Base-by-base conservation (phyloP, 2,113 vertebrate species). In the Octodon degus region DNA sequence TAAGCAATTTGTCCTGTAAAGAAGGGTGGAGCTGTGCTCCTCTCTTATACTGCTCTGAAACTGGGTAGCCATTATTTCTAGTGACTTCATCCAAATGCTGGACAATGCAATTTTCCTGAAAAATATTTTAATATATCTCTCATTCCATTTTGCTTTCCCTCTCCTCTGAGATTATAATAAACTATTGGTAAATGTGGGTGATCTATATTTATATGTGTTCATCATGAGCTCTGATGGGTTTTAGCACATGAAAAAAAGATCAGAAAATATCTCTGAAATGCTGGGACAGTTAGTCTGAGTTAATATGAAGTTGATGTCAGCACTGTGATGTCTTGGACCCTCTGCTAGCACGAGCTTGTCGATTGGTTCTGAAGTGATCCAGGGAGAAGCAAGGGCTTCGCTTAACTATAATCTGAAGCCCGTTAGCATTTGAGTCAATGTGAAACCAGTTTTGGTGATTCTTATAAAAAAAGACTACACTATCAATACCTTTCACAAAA, bases 401-500 rank as follows among this genome's bases (percentile, higher is more conserved):
- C 3, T n/a, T 37, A 67, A 55, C 27, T 91, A 25, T 72, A 67
- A 83, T 63, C 22, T 67, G n/a, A 27, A 37, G 60, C 37, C 72
- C 20, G 62, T 83, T 3, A 55, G 37, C 14, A 80, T 80, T 87
- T 74, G 58, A 89, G 50, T 12, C 50, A 79, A 24, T 17, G 50
- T 50, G 60, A 70, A 50, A 86, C 81, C 70, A 83, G 96, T 91
- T 96, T 96, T 86, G 70, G 88, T 82, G 94, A 97, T 93, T 97
- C 94, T 98, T 95, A 95, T 83, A 84, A 94, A 97, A 97, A 95
- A 96, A 93, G 91, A 68, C 43, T 65, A 83, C 13, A 20, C 95
- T 97, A 92, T 95, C 87, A 95, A 86, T 77, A 97, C 91, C 34
- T 91, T 95, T 91, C 95, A 96, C 96, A 86, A 97, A 97, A 91